Conservation (phyloP, 2,113 vertebrate genomes). For the Electrona antarctica region DNA sequence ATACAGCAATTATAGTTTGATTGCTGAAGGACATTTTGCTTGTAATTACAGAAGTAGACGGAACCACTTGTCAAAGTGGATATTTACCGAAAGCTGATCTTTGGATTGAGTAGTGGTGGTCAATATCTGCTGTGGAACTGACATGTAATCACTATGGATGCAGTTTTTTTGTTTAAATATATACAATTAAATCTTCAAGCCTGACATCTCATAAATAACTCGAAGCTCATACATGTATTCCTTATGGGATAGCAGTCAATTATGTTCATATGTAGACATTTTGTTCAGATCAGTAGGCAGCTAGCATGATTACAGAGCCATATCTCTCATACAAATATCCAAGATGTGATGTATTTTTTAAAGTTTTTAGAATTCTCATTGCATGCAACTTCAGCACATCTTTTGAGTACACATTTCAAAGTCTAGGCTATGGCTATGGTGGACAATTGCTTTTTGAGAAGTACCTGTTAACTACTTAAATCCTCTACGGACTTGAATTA, state of each 20-base stretch:
- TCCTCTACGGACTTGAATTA: too few species aligned
- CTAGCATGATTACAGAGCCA: too few species aligned
- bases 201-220: neutral
- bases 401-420: too few species aligned
- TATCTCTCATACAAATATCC: too few species aligned
- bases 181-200: neutral
- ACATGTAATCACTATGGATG: slow-evolving; percentile 12
- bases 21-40: slow-evolving; percentile 60
- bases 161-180: neutral
- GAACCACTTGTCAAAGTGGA: slow-evolving; percentile 27
- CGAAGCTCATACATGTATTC: neutral
- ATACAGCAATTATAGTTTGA: slow-evolving; percentile 61
- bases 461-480: too few species aligned
- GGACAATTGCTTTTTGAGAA: too few species aligned
- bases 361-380: too few species aligned
- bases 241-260: neutral
- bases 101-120: slow-evolving; percentile 6
- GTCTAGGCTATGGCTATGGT: too few species aligned
- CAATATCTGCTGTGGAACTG: slow-evolving; percentile 13
- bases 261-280: too few species aligned
- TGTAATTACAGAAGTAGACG: slow-evolving; percentile 46
- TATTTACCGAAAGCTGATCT: slow-evolving; percentile 43
- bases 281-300: too few species aligned
- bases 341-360: too few species aligned
- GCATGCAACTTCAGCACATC: too few species aligned